These are phyloP conservation scores for Aelia acuminata DNA, from an alignment of 2,888 invertebrate species.

Conservation along the genomic window DNA sequence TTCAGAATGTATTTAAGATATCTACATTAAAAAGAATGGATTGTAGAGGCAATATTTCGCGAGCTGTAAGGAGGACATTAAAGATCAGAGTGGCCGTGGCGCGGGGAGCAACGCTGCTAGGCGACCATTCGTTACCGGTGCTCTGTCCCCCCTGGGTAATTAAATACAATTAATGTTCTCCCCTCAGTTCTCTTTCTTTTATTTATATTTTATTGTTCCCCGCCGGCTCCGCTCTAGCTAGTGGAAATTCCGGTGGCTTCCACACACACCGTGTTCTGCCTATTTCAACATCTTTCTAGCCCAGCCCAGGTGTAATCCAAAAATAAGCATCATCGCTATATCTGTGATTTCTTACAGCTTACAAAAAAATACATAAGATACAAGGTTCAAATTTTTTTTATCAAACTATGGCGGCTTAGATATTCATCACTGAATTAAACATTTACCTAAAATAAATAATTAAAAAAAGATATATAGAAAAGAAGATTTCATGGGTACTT, in stretches of 20 bases:
- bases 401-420: too few relatives aligned
- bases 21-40: neutral
- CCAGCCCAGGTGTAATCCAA: too few relatives aligned
- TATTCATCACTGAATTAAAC: too few relatives aligned
- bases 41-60: neutral
- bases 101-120: neutral
- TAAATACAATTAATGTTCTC: conserved; percentile 59
- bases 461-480: too few relatives aligned
- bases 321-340: too few relatives aligned
- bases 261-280: neutral
- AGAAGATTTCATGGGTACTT: too few relatives aligned
- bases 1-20: too few relatives aligned
- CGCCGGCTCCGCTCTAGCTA: neutral
- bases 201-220: conserved; percentile 29
- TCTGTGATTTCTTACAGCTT: too few relatives aligned
- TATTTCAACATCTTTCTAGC: neutral
- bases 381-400: too few relatives aligned
- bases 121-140: conserved; percentile 13
- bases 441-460: too few relatives aligned
- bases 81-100: neutral
- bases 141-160: conserved; percentile 50
- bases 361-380: too few relatives aligned
- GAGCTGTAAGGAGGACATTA: neutral
- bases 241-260: conserved; percentile 2
- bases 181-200: conserved; percentile 44